A percentile compares a stretch with the other conserved stretches of the same genome.
These are phyloP conservation scores for Ptychobarbus kaznakovi DNA, from an alignment of 2,797 vertebrate genomes.

Conservation along the genomic window DNA sequence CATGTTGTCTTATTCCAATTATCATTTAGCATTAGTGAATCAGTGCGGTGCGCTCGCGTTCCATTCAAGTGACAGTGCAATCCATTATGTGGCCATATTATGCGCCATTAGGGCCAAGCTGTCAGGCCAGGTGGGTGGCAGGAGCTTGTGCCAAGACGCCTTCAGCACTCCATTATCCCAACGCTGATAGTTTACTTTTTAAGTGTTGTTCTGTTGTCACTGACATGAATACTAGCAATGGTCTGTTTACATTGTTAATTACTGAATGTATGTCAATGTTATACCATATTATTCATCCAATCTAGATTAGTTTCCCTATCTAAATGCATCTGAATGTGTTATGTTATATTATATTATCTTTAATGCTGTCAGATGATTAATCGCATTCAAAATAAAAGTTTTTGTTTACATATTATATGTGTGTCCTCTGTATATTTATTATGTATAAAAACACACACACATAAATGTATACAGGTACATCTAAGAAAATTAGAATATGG, in stretches of 20 bases:
- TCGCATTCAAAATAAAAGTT: too few species aligned
- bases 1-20: conserved; percentile 63
- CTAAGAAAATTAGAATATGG: too few species aligned
- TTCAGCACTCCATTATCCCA: background rate
- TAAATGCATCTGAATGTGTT: background rate
- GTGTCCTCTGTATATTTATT: too few species aligned
- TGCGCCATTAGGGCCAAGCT: conserved; percentile 40
- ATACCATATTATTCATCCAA: background rate
- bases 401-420: too few species aligned
- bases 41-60: conserved; percentile 36
- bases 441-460: too few species aligned
- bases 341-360: background rate
- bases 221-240: background rate
- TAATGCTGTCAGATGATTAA: background rate
- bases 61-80: conserved; percentile 35
- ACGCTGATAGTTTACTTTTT: background rate
- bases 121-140: conserved; percentile 17
- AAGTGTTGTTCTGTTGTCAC: background rate
- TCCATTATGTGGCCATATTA: conserved; percentile 20
- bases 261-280: background rate
- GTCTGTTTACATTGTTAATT: background rate
- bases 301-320: background rate
- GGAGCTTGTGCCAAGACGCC: background rate
- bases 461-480: too few species aligned
- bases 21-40: conserved; percentile 60